phyloP scores from a whole-genome alignment of 2,113 vertebrate species.

The Cephalopholis sonnerati region DNA sequence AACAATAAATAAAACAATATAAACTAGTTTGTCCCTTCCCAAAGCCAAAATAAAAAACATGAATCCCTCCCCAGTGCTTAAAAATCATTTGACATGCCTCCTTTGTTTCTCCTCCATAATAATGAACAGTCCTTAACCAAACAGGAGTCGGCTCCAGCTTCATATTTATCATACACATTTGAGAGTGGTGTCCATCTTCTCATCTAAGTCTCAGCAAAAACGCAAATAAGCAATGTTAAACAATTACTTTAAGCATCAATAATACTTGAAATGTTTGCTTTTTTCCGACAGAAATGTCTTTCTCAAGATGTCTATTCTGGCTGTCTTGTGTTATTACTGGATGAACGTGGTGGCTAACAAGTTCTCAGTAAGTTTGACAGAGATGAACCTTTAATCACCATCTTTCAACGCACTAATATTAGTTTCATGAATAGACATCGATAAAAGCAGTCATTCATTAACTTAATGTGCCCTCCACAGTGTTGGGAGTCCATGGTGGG shows the following conservation, averaged over 20 bases:
- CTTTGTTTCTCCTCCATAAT: no score
- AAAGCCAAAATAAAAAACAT: no score
- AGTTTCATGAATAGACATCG: not conserved
- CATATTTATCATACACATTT: not conserved
- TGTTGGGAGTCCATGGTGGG: slow-evolving; percentile 96
- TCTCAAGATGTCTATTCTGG: slow-evolving; percentile 92
- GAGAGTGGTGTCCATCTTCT: not conserved
- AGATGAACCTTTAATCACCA: not conserved
- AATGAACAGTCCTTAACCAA: not conserved
- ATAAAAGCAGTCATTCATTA: not conserved
- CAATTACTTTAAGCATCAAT: not conserved
- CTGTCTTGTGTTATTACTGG: slow-evolving; percentile 96
- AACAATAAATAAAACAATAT: no score
- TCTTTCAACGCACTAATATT: not conserved
- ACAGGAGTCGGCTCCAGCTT: not conserved
- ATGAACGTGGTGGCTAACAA: slow-evolving; percentile 81
- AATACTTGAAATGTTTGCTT: not conserved
- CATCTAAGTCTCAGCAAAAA: not conserved
- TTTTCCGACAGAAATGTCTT: slow-evolving; percentile 87
- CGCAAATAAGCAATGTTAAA: not conserved
- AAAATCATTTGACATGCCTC: no score
- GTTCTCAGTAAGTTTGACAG: slow-evolving; percentile 60
- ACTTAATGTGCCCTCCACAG: slow-evolving; percentile 73
- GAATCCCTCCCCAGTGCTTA: no score
- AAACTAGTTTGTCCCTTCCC: no score